Evolutionary conservation across 1,140 invertebrate species (phyloP), one percentile per base, ranked within the genome.

Genomic region (Theocolax elegans): DNA sequence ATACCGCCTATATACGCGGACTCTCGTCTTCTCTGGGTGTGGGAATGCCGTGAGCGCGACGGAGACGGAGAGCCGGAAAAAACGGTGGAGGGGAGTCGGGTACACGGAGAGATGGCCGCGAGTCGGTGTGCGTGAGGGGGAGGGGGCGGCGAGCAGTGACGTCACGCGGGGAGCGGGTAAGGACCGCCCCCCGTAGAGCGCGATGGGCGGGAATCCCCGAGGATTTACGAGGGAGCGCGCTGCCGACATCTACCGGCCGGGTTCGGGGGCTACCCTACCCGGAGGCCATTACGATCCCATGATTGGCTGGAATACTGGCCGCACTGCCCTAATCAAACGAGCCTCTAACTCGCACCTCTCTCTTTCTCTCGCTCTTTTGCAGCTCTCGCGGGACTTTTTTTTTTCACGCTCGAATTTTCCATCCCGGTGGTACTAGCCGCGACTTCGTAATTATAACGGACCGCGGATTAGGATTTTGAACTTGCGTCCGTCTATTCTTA

Each of bases 271-370:
- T 72, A 72, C 73, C 58, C 31, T 49, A 49, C 72, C 62, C 76
- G 81, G 84, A 81, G 80, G 84, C 85, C 84, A 85, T 86, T 85
- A 85, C 84, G 77, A 77, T 79, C 64, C 74, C 78, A 81, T 79
- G 79, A 86, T 86, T 86, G 84, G 84, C 76, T 75, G 75, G 68
- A 74, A 79, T 75, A 76, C 75, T 74, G 38, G 58, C 67, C 71
- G 75, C 76, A 85, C 83, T 64, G 81, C 83, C 79, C 77, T 79
- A 83, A 84, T 85, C 83, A 85, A 79, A 73, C 73, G 77, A 84
- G 73, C 72, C 76, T 80, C 81, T 83, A 77, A 81, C 79, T 79
- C 76, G 54, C 75, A 40, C 72, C n/a, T n/a, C n/a, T n/a, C 72
- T 75, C 73, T 70, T 72, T 74, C 76, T 78, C 72, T 74, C 74